These are phyloP conservation scores for Cotesia chilonis DNA, from an alignment of 1,140 invertebrate genomes.

Conservation along the genomic window DNA sequence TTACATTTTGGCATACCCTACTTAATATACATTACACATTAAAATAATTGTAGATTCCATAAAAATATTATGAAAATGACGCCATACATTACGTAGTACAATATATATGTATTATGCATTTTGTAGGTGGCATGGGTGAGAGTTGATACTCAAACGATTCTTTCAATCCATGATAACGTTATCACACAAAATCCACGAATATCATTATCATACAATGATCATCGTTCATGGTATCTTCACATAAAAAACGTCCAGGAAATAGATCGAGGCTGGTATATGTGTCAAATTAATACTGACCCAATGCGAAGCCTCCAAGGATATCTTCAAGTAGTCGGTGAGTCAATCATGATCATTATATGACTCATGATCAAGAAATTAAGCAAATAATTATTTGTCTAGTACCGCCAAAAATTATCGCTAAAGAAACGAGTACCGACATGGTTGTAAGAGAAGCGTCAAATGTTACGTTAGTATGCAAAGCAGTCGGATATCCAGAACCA, in stretches of 20 bases:
- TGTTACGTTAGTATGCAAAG: conserved; percentile 86
- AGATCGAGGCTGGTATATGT: conserved; percentile 87
- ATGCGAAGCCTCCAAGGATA: conserved; percentile 86
- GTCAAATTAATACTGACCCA: conserved; percentile 86
- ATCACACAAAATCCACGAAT: conserved; percentile 89
- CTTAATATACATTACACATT: no score
- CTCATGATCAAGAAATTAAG: neutral
- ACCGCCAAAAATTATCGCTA: conserved; percentile 84
- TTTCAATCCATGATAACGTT: conserved; percentile 89
- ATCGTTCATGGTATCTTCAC: conserved; percentile 87
- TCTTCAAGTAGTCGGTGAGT: conserved; percentile 83
- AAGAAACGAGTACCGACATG: conserved; percentile 87
- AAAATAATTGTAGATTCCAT: no score
- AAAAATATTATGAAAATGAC: no score
- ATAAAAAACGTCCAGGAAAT: conserved; percentile 83
- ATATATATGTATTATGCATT: conserved; percentile 12
- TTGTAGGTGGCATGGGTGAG: conserved; percentile 88
- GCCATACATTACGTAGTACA: no score
- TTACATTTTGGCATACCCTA: no score
- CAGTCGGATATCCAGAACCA: conserved; percentile 87
- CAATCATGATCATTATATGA: no score
- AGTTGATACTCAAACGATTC: conserved; percentile 89
- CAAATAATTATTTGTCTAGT: conserved; percentile 66
- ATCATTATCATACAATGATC: conserved; percentile 85
- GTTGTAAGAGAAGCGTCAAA: conserved; percentile 89